Percentiles rank a stretch among this genome's conserved stretches.
These are phyloP conservation scores for Contarinia nasturtii DNA, from an alignment of 1,140 invertebrate genomes.

Conservation along the genomic window DNA sequence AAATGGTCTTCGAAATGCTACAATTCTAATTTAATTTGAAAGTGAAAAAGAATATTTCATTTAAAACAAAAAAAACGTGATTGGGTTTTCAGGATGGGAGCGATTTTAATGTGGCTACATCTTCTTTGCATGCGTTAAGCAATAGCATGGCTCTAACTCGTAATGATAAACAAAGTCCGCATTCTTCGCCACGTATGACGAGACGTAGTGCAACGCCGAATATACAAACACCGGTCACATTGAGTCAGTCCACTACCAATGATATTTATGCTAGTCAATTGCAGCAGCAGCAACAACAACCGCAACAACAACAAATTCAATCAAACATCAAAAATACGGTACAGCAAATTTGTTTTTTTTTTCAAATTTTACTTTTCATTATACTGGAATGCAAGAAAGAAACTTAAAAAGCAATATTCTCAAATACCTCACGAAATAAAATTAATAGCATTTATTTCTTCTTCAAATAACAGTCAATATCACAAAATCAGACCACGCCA, in stretches of 20 bases:
- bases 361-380: too few relatives aligned
- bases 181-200: conserved; percentile 18
- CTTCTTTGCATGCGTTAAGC: conserved; percentile 31
- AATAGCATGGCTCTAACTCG: conserved; percentile 13
- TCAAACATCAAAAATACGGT: neutral
- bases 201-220: conserved; percentile 21
- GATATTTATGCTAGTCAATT: conserved; percentile 1
- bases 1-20: too few relatives aligned
- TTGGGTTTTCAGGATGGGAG: conserved; percentile 28
- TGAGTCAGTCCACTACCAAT: neutral
- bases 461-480: neutral
- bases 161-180: conserved; percentile 22
- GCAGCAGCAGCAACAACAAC: neutral
- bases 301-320: neutral
- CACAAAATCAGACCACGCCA: neutral
- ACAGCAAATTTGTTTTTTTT: too few relatives aligned
- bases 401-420: too few relatives aligned
- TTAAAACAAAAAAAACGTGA: neutral
- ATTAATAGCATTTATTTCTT: neutral
- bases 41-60: too few relatives aligned
- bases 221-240: conserved; percentile 10
- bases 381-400: too few relatives aligned
- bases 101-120: conserved; percentile 38
- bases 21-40: too few relatives aligned
- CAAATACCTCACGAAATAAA: too few relatives aligned